Base-by-base conservation (phyloP, 2,113 vertebrate genomes). In the Vulpes lagopus region DNA sequence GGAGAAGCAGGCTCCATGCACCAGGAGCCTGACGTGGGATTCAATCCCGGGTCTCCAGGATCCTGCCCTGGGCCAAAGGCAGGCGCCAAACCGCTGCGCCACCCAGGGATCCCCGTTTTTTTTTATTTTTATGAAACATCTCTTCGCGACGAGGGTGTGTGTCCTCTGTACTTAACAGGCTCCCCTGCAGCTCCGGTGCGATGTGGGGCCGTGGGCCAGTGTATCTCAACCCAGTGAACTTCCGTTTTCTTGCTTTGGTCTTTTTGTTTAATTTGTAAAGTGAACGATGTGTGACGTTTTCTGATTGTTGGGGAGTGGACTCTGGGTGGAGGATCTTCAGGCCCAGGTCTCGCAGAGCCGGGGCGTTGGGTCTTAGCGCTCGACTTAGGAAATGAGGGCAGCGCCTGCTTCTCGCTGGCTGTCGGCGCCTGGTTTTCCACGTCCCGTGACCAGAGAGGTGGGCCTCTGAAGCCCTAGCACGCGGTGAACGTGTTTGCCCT, bases 361-460 rank as follows among this genome's bases (percentile, higher is more conserved):
- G 73, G 38, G 5, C 16, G 0, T 3, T 43, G 9, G 0, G 0
- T 0, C 25, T 7, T 35, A 11, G 35, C 5, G 0, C 32, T 11
- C 12, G 67, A 3, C 78, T 11, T 5, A 0, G 22, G 49, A 57
- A 51, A 5, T 10, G 8, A 22, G 22, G 27, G 20, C 57, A 5
- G 8, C 25, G 6, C 25, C 11, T 10, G 4, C 19, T n/a, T 43
- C 16, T 19, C 53, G 32, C 23, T 3, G 87, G 64, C 32, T 27
- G 4, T 49, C 20, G 23, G 64, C 32, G 1, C 38, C 0, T 32
- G 62, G 25, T 80, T 91, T 74, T 76, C 38, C 38, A 20, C 5
- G 35, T 5, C 69, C 35, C 2, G 16, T 15, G 57, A 59, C 43
- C 43, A 43, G 43, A 43, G 43, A 43, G 43, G 43, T 43, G 43